Conservation (phyloP, 2,113 vertebrate genomes). For the Dasyprocta punctata region DNA sequence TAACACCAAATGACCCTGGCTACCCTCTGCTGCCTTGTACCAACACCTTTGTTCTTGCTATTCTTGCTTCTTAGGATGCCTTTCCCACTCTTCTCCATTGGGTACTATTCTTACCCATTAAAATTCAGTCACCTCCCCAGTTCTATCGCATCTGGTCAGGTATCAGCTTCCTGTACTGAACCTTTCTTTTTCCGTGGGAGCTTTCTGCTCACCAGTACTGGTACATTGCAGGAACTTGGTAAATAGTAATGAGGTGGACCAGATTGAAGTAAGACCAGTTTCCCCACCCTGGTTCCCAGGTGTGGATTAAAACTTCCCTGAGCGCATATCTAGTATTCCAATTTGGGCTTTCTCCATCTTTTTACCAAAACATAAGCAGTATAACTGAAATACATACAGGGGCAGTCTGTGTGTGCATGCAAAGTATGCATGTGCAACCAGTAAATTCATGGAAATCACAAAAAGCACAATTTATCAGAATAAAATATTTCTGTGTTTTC, state of each 20-base stretch:
- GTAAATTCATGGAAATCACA: not conserved
- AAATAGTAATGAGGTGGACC: not conserved
- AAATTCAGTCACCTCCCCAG: not conserved
- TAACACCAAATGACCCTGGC: not conserved
- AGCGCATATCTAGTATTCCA: not conserved
- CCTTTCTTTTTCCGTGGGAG: not conserved
- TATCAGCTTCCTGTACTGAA: not conserved
- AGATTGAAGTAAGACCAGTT: not conserved
- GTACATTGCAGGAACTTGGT: not conserved
- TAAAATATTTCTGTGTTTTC: slow-evolving; percentile 52
- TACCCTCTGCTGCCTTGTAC: not conserved
- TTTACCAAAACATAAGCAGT: not conserved
- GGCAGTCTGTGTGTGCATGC: not conserved
- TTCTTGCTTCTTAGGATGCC: not conserved
- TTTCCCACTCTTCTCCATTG: not conserved
- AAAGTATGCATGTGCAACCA: not conserved
- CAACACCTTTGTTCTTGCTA: not conserved
- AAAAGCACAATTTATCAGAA: slow-evolving; percentile 63
- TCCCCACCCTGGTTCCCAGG: not conserved
- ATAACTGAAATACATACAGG: not conserved
- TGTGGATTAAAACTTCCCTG: not conserved
- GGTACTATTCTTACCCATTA: not conserved
- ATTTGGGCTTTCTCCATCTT: not conserved
- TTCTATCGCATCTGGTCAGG: not conserved
- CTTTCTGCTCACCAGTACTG: not conserved